Base-by-base conservation (phyloP, 2,888 invertebrate genomes). In the Agrochola circellaris region DNA sequence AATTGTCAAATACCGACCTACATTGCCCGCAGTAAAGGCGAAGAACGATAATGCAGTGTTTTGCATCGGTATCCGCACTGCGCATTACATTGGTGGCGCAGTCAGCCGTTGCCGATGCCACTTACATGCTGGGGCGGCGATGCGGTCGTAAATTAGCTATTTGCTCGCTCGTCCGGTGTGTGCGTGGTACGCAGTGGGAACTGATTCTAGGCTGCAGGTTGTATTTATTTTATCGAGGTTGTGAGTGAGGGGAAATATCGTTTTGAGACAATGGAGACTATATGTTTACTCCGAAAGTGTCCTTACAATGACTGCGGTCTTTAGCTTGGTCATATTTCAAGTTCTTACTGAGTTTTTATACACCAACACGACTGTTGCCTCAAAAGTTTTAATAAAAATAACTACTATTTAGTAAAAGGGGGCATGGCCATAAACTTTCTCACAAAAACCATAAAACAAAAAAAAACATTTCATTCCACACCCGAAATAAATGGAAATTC, bases 61-160 rank as follows among this genome's bases (percentile, higher is more conserved):
- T 89, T 88, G 88, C 89, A 90, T 89, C 84, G 84, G 85, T n/a
- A 88, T 87, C 92, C 91, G 91, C 92, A 91, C 75, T 91, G 91
- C 91, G 92, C 90, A 88, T 90, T 88, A 89, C 91, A 90, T 87
- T 70, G 91, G 86, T 75, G 86, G 85, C 76, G 86, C 85, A 84
- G 81, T 84, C 75, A 72, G 78, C 77, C 75, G 73, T 62, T 73
- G 67, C 80, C 74, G 69, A 74, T 74, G 65, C 80, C 88, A 82
- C 87, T 87, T 86, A 82, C 82, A 85, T 83, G 75, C 68, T 72
- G 69, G 71, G 74, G 70, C 68, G 77, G 82, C 83, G 72, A 83
- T 81, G 74, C 58, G 77, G 60, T 34, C 75, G 71, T 84, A 82
- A 81, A 87, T 86, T 86, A 79, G 76, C 75, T 75, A 75, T 83